Conservation (phyloP, 2,888 invertebrate species). For the Phorcus lineatus region DNA sequence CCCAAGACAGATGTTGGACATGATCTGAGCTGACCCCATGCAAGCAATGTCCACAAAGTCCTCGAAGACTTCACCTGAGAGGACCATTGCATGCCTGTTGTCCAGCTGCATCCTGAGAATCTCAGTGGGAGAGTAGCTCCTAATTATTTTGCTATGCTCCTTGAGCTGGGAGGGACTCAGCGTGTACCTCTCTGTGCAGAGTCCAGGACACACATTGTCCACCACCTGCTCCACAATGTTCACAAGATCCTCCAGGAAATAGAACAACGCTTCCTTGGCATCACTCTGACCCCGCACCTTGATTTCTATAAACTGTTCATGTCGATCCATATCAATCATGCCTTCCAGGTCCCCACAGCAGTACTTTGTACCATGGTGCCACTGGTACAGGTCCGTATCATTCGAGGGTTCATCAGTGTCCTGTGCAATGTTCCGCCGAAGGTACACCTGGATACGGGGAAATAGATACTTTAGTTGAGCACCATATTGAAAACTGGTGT, state of each 20-base stretch:
- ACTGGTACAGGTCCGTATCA: constrained; percentile 81
- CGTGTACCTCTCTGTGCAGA: constrained; percentile 82
- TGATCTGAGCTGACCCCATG: constrained; percentile 79
- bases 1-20: constrained; percentile 77
- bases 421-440: constrained; percentile 77
- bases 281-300: constrained; percentile 82
- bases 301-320: constrained; percentile 79
- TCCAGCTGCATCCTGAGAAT: constrained; percentile 76
- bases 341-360: constrained; percentile 83
- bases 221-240: constrained; percentile 81
- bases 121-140: constrained; percentile 69
- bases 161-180: constrained; percentile 78
- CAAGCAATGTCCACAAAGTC: constrained; percentile 79
- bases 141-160: constrained; percentile 58
- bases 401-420: constrained; percentile 68
- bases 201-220: constrained; percentile 82
- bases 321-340: constrained; percentile 80
- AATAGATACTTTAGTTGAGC: constrained; percentile 83
- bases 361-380: constrained; percentile 84
- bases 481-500: constrained; percentile 75
- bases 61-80: constrained; percentile 77
- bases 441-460: constrained; percentile 82
- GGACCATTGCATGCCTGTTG: constrained; percentile 75
- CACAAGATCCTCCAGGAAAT: constrained; percentile 83
- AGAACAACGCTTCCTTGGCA: constrained; percentile 77